Evolutionary conservation across 2,888 invertebrate species (phyloP).

Genomic region (Theretra japonica): DNA sequence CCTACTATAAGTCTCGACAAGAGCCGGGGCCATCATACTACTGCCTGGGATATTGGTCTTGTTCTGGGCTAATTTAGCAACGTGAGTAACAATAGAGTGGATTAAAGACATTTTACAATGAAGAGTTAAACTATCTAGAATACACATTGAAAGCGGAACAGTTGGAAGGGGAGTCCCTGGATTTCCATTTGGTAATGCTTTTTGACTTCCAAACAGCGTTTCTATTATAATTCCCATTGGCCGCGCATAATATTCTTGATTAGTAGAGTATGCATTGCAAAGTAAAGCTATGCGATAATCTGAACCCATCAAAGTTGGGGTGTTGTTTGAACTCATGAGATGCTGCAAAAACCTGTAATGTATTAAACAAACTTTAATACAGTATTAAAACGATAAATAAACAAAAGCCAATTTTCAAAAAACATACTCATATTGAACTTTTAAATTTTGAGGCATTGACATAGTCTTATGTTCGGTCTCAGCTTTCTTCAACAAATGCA

Average conservation of each 20-base stretch:
- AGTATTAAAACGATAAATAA: not conserved
- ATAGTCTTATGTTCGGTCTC: constrained; percentile 93
- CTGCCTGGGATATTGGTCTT: constrained; percentile 90
- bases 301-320: constrained; percentile 89
- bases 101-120: constrained; percentile 98
- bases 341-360: constrained; percentile 91
- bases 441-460: constrained; percentile 92
- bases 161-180: constrained; percentile 88
- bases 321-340: constrained; percentile 89
- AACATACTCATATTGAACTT: constrained; percentile 92
- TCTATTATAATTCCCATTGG: constrained; percentile 97
- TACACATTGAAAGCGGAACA: constrained; percentile 95
- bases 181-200: constrained; percentile 81
- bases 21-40: constrained; percentile 91
- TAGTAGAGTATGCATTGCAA: constrained; percentile 98
- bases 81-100: constrained; percentile 92
- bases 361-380: constrained; percentile 8
- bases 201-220: constrained; percentile 90
- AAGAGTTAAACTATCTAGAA: constrained; percentile 96
- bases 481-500: constrained; percentile 97
- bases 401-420: constrained; percentile 24
- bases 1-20: constrained; percentile 97
- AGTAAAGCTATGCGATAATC: constrained; percentile 96
- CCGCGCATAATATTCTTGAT: constrained; percentile 94
- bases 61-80: constrained; percentile 94